These are phyloP conservation scores for Phylloscopus trochilus DNA, from an alignment of 2,113 vertebrate genomes.

Conservation along the genomic window DNA sequence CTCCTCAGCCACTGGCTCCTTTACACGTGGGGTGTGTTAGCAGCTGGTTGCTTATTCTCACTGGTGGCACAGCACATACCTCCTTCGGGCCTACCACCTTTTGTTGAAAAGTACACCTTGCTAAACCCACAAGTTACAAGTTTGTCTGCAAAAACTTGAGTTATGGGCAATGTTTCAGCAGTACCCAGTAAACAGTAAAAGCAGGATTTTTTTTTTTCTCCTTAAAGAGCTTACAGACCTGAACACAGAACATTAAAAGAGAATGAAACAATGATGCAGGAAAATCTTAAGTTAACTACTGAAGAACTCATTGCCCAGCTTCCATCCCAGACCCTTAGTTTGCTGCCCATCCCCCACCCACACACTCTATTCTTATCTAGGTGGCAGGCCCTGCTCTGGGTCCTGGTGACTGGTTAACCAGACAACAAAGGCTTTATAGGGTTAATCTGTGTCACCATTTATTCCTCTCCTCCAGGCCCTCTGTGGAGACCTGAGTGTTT, in stretches of 20 bases:
- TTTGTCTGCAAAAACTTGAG: background rate
- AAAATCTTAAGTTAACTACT: background rate
- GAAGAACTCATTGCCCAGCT: background rate
- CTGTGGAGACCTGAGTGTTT: background rate
- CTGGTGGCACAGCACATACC: accelerated
- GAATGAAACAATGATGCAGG: background rate
- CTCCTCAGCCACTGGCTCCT: background rate
- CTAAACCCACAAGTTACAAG: background rate
- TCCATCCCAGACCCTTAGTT: background rate
- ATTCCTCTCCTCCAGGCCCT: background rate
- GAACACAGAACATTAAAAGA: background rate
- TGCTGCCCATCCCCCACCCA: background rate
- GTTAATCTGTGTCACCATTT: background rate
- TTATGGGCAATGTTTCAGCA: background rate
- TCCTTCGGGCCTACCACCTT: background rate
- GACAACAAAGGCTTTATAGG: background rate
- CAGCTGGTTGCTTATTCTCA: background rate
- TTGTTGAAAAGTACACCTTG: background rate
- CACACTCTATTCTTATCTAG: background rate
- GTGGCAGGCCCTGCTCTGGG: background rate
- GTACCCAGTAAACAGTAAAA: background rate
- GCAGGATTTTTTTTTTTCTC: background rate
- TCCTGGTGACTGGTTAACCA: background rate
- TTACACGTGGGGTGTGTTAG: background rate
- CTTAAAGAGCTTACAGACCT: background rate